phyloP scores from a whole-genome alignment of 2,113 vertebrate genomes.

The Deroptyus accipitrinus region DNA sequence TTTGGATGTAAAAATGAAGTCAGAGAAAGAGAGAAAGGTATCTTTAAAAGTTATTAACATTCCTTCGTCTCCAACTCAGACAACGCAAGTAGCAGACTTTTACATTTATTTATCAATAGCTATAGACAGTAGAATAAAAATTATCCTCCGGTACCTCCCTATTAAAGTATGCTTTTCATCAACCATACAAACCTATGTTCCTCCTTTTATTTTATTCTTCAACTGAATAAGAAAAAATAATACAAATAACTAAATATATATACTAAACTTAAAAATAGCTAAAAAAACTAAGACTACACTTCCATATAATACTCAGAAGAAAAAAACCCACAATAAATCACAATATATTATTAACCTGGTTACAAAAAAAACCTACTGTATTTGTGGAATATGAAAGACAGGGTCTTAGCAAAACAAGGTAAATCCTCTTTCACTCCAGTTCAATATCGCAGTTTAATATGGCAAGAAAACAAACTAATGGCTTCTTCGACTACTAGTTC shows the following conservation, averaged over 20 bases:
- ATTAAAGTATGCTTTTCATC: background rate
- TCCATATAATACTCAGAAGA: background rate
- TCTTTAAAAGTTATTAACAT: background rate
- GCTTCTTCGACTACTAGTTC: background rate
- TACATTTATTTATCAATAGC: background rate
- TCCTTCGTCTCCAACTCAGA: background rate
- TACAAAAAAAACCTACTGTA: background rate
- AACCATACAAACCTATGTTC: background rate
- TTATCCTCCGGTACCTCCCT: background rate
- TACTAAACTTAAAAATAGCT: background rate
- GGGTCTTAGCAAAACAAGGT: background rate
- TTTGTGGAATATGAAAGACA: background rate
- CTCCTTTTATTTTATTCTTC: background rate
- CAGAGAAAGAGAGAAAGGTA: background rate
- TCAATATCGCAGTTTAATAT: background rate
- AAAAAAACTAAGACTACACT: background rate
- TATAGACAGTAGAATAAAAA: background rate
- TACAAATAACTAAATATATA: background rate
- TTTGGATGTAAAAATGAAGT: background rate
- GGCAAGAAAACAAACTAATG: background rate
- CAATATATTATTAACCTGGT: background rate
- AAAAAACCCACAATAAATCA: background rate
- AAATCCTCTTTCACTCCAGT: background rate
- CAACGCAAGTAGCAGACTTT: background rate
- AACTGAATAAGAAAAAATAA: background rate